Evolutionary conservation across 2,888 invertebrate species (phyloP), one percentile per base, ranked within the genome.

Genomic region (Cantharis lateralis): DNA sequence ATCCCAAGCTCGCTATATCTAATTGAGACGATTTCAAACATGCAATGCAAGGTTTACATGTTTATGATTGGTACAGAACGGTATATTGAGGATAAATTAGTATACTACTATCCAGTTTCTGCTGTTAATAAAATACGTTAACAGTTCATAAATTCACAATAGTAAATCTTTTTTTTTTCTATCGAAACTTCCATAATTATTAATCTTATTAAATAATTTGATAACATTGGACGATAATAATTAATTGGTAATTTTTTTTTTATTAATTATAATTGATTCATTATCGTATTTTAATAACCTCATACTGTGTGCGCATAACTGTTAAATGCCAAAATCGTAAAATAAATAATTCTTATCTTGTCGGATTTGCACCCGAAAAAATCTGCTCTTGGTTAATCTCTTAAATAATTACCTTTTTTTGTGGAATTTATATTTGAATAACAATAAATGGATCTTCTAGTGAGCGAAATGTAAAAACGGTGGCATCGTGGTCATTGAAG

Each of bases 401-500:
- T 20, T 20, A 66, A 18, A 20, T 66, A 66, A 66, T 66, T 66
- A 66, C 48, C 48, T 48, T 48, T 48, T n/a, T 48, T 20, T 66
- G 64, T 4, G 64, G 13, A n/a, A 20, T 24, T 66, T 16, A 20
- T 66, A 66, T 66, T 66, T 66, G 24, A 66, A 66, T 66, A 66
- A 20, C 64, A 66, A 64, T 71, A 71, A 73, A 73, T 68, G 28
- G 63, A 48, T 69, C 48, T 70, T 69, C 48, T 70, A 64, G 68
- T 70, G 71, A 74, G 73, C 66, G 28, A 77, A 32, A 69, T 24
- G 70, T 76, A 72, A 62, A 82, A 82, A 82, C 82, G 78, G 81
- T 81, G 79, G 80, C 79, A 79, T 80, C 81, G 81, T 83, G 83
- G 83, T 82, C 82, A 82, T 81, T 81, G 81, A 81, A 78, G 81